phyloP scores from a whole-genome alignment of 2,113 vertebrate genomes.

The Xerus inauris region DNA sequence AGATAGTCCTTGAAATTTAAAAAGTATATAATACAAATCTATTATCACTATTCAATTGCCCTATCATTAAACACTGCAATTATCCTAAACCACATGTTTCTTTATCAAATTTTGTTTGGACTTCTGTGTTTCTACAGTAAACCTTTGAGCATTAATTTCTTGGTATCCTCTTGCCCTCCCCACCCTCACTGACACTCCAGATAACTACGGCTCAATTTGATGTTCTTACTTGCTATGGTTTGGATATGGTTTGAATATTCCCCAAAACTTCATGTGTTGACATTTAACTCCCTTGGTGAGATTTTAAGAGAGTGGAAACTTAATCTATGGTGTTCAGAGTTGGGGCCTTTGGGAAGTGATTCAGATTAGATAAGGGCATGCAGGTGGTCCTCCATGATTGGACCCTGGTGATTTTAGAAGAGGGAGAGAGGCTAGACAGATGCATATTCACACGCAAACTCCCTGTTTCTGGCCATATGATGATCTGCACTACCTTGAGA shows the following conservation, averaged over 20 bases:
- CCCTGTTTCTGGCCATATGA: too few species aligned
- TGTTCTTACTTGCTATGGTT: neutral
- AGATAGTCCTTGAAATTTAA: conserved; percentile 6
- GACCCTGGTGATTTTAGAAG: neutral
- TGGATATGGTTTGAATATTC: neutral
- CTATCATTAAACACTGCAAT: neutral
- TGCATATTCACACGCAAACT: neutral
- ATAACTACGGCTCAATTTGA: neutral
- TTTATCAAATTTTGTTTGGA: neutral
- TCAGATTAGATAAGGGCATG: neutral
- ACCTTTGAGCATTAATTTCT: neutral
- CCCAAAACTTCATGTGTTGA: neutral
- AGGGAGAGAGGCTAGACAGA: neutral
- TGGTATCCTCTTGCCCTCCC: neutral
- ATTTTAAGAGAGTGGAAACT: neutral
- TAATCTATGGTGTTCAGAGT: neutral
- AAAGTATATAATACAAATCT: neutral
- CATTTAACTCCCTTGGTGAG: neutral
- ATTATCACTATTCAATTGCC: neutral
- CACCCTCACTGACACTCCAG: neutral
- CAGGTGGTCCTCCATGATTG: too few species aligned
- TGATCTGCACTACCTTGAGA: too few species aligned
- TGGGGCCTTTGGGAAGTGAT: neutral
- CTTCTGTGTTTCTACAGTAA: neutral
- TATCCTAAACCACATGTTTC: neutral